Base-by-base conservation (phyloP, 2,113 vertebrate genomes). In the Phasianus colchicus region DNA sequence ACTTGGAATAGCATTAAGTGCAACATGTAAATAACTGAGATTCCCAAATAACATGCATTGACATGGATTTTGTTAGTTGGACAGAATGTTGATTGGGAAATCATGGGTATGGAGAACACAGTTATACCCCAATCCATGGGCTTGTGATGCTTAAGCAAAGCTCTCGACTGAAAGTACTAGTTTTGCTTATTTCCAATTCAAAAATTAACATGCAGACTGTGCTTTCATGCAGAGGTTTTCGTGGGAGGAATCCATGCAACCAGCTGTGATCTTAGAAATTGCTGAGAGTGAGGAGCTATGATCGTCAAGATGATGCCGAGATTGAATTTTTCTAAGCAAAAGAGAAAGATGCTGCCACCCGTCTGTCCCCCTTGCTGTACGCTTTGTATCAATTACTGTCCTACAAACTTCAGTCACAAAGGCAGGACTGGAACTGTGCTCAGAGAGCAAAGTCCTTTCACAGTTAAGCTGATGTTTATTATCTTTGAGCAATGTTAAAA, bases 381-480 rank as follows among this genome's bases (percentile, higher is more conserved):
- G 16, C 38, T 77, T 77, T 42, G 38, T 10, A 58, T 85, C 17
- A 17, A 13, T 45, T 57, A 13, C 79, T 80, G 18, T 66, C 29
- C 55, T 76, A 13, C 70, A 64, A 70, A 85, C 32, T 18, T 87
- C 66, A 58, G 1, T 40, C 47, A 61, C 22, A 47, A 85, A 72
- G 77, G 50, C 52, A 83, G 50, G 21, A 78, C 60, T 76, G 79
- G 58, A 60, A 34, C 43, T 47, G 29, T 45, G 16, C 69, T 90
- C 45, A 30, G 63, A 84, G 45, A 84, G 40, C n/a, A 40, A 55
- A 77, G 79, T 47, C 38, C 42, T 87, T 86, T 93, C 43, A 64
- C 76, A 57, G 69, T 72, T 81, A 80, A 96, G 79, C 48, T 79
- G 88, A 78, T 95, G 89, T 95, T 95, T 95, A 86, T 90, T 38